phyloP scores from a whole-genome alignment of 2,113 vertebrate species.

The Aramus guarauna region DNA sequence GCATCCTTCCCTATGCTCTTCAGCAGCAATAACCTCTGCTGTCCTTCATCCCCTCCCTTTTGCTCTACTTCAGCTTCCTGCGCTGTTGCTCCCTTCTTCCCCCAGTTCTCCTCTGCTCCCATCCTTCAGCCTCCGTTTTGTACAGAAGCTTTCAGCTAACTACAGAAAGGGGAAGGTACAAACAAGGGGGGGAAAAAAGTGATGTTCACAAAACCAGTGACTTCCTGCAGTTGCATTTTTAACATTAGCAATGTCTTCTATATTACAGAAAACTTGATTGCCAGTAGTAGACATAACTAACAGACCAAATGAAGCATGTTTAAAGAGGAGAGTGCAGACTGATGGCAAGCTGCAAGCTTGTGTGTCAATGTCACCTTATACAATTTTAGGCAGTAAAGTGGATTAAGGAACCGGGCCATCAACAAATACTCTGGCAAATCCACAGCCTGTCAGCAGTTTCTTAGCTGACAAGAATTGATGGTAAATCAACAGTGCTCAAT shows the following conservation, averaged over 20 bases:
- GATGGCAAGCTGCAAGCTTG: neutral
- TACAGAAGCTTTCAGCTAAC: neutral
- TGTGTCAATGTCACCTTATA: neutral
- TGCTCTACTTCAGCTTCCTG: neutral
- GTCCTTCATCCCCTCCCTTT: neutral
- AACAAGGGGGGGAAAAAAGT: neutral
- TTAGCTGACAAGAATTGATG: slow-evolving; percentile 15
- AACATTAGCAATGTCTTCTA: neutral
- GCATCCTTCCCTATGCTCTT: neutral
- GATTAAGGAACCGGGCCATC: slow-evolving; percentile 25
- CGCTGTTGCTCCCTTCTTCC: neutral
- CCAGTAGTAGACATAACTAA: neutral
- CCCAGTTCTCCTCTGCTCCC: neutral
- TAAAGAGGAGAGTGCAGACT: neutral
- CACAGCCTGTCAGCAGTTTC: slow-evolving; percentile 30
- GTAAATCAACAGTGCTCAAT: slow-evolving; percentile 49
- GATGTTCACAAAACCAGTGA: neutral
- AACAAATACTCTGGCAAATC: slow-evolving; percentile 20
- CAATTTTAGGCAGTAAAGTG: slow-evolving; percentile 29
- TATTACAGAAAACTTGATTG: neutral
- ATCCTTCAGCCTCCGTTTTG: neutral
- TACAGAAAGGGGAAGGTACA: neutral
- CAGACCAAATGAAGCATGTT: neutral
- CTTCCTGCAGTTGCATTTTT: neutral
- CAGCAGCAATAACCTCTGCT: neutral